Conservation (phyloP, 2,888 invertebrate genomes). For the Noctua janthina region DNA sequence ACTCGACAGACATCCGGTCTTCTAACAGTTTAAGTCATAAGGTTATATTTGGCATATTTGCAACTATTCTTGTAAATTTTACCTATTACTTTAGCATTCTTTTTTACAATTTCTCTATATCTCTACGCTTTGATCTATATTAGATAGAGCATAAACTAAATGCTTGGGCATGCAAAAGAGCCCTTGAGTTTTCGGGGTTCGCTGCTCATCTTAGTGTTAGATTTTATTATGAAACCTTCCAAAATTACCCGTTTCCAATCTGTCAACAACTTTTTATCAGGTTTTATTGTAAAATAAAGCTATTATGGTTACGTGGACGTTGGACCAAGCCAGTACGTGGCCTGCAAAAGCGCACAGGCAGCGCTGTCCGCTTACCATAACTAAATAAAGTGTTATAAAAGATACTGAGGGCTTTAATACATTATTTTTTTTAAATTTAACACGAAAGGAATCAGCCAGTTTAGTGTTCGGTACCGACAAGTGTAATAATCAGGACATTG, state of each 20-base stretch:
- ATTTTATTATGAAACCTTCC: background rate
- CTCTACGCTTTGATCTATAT: background rate
- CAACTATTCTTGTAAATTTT: conserved; percentile 41
- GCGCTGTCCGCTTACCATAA: background rate
- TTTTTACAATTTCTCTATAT: background rate
- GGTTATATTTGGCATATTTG: conserved; percentile 59
- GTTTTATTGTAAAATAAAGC: background rate
- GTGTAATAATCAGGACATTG: conserved; percentile 7
- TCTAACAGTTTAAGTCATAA: conserved; percentile 61
- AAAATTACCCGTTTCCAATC: background rate
- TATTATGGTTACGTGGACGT: background rate
- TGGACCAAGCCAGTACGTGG: background rate
- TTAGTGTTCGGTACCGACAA: conserved; percentile 1
- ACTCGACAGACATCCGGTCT: conserved; percentile 58
- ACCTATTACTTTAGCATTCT: conserved; percentile 35
- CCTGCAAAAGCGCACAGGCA: background rate
- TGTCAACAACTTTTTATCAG: background rate
- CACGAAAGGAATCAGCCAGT: background rate
- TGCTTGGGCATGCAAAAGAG: conserved; percentile 31
- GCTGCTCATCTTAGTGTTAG: conserved; percentile 1
- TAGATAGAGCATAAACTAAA: background rate
- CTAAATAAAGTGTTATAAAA: background rate
- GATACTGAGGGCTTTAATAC: conserved; percentile 8
- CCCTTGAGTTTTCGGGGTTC: conserved; percentile 44
- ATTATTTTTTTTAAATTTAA: conserved; percentile 19